Base-by-base conservation (phyloP, 2,888 invertebrate species). In the Drosophila prolongata region DNA sequence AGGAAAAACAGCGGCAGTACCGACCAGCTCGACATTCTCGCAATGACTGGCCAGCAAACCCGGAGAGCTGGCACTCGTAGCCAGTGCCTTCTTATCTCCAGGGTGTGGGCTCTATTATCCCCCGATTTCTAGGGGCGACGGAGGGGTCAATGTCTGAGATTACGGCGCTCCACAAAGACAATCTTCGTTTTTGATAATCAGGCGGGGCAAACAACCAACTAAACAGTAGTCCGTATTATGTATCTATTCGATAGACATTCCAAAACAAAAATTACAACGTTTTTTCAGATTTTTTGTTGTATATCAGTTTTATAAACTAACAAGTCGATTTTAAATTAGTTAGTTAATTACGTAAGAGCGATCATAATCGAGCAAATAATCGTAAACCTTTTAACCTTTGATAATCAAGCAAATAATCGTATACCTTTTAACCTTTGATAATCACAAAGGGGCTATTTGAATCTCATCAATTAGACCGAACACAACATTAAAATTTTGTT, bases 31-130 rank as follows among this genome's bases (percentile, higher is more conserved):
- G 62, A 53, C 60, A 71, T 69, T 81, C 52, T 55, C 50, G 66
- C 68, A 69, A 66, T 79, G 75, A 87, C 81, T 82, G 65, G 6
- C 14, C 3, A 14, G 35, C 10, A 13, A 38, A 1, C 2, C 11
- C 47, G 3, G 47, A 16, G 34, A 47, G 47, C 34, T 40, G 8
- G 8, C 3, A 14, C 56, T 55, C 34, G 56, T 11, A 19, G 30
- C 40, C 38, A 10, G 11, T 11, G 11, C 6, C n/a, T 34, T 35
- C 49, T 49, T 35, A 49, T 49, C 49, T 11, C 6, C 16, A 11
- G 16, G 10, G 34, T 44, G 8, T n/a, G 44, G 24, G 27, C 9
- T 19, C 3, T 10, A 47, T n/a, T 30, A 47, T 47, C 47, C 14
- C 2, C 46, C 47, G 30, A 14, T 34, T 11, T 10, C 6, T 14